phyloP scores from a whole-genome alignment of 2,888 invertebrate genomes.

The Megaustenia siamemsis region DNA sequence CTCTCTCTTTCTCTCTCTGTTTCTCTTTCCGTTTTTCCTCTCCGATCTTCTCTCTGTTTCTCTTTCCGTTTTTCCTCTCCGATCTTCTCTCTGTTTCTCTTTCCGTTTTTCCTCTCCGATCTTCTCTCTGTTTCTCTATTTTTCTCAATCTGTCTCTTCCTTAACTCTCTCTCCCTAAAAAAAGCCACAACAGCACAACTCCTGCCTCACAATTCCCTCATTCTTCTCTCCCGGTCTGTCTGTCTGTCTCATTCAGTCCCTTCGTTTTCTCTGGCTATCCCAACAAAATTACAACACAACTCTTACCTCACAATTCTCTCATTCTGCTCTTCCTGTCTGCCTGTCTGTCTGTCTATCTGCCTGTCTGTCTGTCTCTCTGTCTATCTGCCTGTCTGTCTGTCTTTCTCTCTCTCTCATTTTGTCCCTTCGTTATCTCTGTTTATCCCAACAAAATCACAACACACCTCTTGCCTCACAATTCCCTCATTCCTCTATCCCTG shows the following conservation, averaged over 20 bases:
- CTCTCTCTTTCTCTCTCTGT: no score
- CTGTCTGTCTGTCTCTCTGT: not conserved
- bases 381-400: not conserved
- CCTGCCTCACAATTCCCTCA: not conserved
- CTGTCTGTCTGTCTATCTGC: not conserved
- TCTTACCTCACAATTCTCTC: no score
- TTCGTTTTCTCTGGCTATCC: slow-evolving; percentile 2
- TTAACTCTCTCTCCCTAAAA: slow-evolving; percentile 10
- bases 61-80: no score
- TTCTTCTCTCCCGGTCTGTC: slow-evolving; percentile 14
- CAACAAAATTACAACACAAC: no score
- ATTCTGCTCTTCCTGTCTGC: no score
- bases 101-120: no score
- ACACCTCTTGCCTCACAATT: not conserved
- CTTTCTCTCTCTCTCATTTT: not conserved
- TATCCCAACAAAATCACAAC: not conserved
- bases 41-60: no score
- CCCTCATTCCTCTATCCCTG: no score
- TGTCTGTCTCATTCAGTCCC: slow-evolving; percentile 8
- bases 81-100: no score
- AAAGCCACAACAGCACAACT: not conserved
- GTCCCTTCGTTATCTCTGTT: not conserved
- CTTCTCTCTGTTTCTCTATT: no score
- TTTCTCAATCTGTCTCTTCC: slow-evolving; percentile 11
- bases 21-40: no score